A percentile compares a stretch with the other conserved stretches of the same genome.
Conservation (phyloP, 2,797 vertebrate genomes). For the Gila robusta region DNA sequence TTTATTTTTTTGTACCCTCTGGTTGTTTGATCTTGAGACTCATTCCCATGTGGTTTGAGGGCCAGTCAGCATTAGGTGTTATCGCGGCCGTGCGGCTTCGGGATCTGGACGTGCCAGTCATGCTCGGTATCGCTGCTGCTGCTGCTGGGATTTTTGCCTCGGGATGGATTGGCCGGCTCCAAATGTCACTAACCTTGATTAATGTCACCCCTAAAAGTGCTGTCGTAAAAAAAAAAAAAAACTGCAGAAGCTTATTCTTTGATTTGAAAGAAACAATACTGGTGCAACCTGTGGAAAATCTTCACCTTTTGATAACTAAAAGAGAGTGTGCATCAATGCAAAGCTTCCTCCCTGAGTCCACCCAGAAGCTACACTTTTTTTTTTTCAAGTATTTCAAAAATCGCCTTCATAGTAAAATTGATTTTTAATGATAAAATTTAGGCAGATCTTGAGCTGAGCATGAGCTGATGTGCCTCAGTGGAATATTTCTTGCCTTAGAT, state of each 20-base stretch:
- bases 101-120: conserved; percentile 60
- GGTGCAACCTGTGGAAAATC: background rate
- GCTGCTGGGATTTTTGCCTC: conserved; percentile 51
- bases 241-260: background rate
- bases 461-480: conserved; percentile 4
- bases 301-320: background rate
- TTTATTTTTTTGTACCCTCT: conserved; percentile 33
- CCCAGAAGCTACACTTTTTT: background rate
- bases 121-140: conserved; percentile 49
- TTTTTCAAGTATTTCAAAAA: background rate
- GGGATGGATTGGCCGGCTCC: conserved; percentile 57
- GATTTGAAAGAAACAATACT: background rate
- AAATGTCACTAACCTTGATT: conserved; percentile 68
- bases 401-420: background rate
- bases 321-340: background rate
- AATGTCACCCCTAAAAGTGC: conserved; percentile 63
- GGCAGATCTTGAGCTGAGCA: background rate
- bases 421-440: background rate
- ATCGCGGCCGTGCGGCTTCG: conserved; percentile 46
- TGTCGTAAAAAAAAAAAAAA: background rate
- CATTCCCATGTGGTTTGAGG: conserved; percentile 32
- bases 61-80: conserved; percentile 51
- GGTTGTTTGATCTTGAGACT: conserved; percentile 41
- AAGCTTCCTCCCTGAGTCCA: background rate
- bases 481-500: background rate